Base-by-base conservation (phyloP, 2,113 vertebrate species). In the Morone saxatilis region DNA sequence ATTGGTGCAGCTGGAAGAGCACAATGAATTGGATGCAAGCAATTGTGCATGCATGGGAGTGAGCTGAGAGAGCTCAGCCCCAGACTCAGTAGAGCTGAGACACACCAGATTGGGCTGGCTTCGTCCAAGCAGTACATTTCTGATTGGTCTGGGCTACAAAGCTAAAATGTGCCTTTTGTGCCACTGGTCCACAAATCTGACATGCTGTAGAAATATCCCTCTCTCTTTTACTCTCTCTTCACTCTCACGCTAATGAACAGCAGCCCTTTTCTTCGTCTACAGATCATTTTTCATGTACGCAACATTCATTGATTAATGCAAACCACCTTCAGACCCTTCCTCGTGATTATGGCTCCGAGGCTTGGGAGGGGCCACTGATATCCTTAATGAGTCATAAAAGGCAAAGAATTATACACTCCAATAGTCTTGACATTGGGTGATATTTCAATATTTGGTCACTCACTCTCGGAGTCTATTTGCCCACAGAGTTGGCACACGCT, bases 381-480 rank as follows among this genome's bases (percentile, higher is more conserved):
- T 47, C 41, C 71, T 83, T 85, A 92, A 90, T 90, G 83, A 92
- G 71, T 86, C 81, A 86, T 83, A 86, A 91, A 90, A 91, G 59
- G 75, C 41, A 0, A 71, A 51, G 75, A 89, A 87, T 87, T 78
- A 85, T 88, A 66, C 90, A 89, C 88, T 88, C 69, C 71, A 80
- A 47, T 71, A 78, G 84, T 70, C 87, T 76, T 82, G 84, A 90
- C 81, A 81, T 77, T 81, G 88, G 85, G 40, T 76, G 78, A 88
- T 92, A 91, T 93, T 93, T 92, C 89, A 93, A 87, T 91, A 84
- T 91, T 89, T 89, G 85, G 84, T 62, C 84, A 68, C 83, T 90
- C 76, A 50, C 86, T 89, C 77, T 89, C 6, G 53, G 78, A 92
- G 92, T 92, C 81, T 91, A 85, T 93, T 89, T 91, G 75, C 83